phyloP scores from a whole-genome alignment of 64 coral and sea anemone species.

The Pocillopora verrucosa region DNA sequence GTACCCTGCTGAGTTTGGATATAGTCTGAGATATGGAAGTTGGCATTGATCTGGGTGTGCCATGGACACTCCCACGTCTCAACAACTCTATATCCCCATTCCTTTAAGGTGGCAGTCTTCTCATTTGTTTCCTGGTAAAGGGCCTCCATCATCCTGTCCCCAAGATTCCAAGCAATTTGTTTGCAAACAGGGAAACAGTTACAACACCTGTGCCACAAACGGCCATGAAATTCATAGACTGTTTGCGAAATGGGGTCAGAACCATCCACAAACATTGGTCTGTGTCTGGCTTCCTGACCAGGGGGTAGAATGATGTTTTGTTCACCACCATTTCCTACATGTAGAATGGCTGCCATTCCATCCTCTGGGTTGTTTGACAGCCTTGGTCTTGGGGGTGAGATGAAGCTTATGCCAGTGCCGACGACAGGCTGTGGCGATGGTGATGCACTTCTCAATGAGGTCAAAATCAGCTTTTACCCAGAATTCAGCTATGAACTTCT shows the following conservation, averaged over 20 bases:
- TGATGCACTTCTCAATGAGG: slow-evolving; percentile 16
- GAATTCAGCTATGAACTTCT: neutral
- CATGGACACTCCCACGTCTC: neutral
- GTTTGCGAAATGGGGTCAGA: neutral
- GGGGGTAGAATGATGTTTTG: neutral
- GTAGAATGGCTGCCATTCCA: neutral
- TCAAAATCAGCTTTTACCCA: neutral
- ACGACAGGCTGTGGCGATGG: slow-evolving; percentile 16
- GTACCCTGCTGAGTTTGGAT: neutral
- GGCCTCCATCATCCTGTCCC: neutral
- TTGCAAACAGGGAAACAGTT: neutral
- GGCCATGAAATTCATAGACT: neutral
- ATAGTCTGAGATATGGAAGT: neutral
- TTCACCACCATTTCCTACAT: too few species aligned
- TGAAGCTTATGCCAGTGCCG: neutral
- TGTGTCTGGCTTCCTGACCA: neutral
- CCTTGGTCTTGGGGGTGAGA: neutral
- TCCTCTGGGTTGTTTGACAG: neutral
- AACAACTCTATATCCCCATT: neutral
- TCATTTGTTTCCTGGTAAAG: neutral
- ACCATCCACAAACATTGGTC: neutral
- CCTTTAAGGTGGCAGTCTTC: neutral
- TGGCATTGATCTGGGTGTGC: neutral
- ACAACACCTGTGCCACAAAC: neutral
- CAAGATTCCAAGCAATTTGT: too few species aligned